Base-by-base conservation (phyloP, 2,888 invertebrate genomes). In the Dione juno region DNA sequence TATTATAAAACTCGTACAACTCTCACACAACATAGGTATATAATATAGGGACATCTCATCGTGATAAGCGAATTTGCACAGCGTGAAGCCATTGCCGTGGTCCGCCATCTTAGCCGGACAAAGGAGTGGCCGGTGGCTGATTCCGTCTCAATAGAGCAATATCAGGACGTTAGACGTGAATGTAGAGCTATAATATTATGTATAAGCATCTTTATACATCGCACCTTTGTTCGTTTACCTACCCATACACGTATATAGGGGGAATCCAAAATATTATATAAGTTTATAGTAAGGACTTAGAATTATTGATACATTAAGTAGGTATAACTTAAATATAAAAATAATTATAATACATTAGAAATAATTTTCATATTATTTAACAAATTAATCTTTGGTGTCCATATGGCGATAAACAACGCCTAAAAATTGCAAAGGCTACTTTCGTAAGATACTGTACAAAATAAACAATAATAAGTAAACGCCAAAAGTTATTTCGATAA, bases 31-130 rank as follows among this genome's bases (percentile, higher is more conserved):
- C 19, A 50, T 50, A 61, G 10, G n/a, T 61, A 28, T 61, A 43
- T 41, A 21, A 28, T 35, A 7, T 35, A 61, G 45, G 68, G 68
- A 68, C 69, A 70, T 67, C 59, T 65, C 53, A 58, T 43, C 53
- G 52, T 58, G 66, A 68, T 70, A 64, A 70, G 74, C 73, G 73
- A 73, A 74, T 74, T 71, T 71, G 37, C 65, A 48, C 73, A 65
- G 67, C 73, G 57, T 69, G 74, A 71, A 72, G 69, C 64, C 67
- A 58, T 48, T 57, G 45, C 67, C 70, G 64, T 65, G 54, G 63
- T 48, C 71, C 61, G 75, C 72, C 75, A 75, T 75, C 74, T 74
- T 74, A 64, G 61, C 13, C 67, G 73, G 63, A 74, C 74, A 70
- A 75, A 73, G 71, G 66, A 69, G 54, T 64, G 64, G 48, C 45